Conservation (phyloP, 2,888 invertebrate genomes). For the Acanthosepion lycidas region DNA sequence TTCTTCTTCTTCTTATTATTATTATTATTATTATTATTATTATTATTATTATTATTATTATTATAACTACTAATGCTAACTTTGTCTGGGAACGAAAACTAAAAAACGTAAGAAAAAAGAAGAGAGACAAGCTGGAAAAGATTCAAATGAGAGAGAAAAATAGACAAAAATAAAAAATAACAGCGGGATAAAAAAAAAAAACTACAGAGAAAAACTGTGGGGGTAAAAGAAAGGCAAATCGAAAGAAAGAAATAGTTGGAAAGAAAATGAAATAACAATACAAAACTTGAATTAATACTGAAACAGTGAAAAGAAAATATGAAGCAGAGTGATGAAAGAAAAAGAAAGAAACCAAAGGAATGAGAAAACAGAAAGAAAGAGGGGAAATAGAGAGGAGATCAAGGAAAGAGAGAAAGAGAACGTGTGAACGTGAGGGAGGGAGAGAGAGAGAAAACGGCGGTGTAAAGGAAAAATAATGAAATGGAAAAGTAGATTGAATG, state of each 20-base stretch:
- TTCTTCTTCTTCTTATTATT: too few species aligned
- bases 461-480: background rate
- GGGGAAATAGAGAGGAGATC: background rate
- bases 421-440: too few species aligned
- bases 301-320: too few species aligned
- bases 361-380: background rate
- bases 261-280: background rate
- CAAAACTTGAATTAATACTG: background rate
- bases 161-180: background rate
- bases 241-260: background rate
- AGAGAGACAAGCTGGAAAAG: background rate
- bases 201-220: background rate
- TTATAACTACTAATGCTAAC: too few species aligned
- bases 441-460: background rate
- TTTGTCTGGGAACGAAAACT: too few species aligned
- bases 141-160: background rate
- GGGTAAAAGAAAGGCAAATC: background rate
- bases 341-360: background rate
- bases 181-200: background rate
- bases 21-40: too few species aligned
- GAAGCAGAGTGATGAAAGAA: background rate
- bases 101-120: background rate
- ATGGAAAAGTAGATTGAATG: background rate
- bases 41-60: too few species aligned
- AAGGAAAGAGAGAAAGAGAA: background rate